Evolutionary conservation across 2,888 invertebrate species (phyloP).

Genomic region (Tetranychus truncatus): DNA sequence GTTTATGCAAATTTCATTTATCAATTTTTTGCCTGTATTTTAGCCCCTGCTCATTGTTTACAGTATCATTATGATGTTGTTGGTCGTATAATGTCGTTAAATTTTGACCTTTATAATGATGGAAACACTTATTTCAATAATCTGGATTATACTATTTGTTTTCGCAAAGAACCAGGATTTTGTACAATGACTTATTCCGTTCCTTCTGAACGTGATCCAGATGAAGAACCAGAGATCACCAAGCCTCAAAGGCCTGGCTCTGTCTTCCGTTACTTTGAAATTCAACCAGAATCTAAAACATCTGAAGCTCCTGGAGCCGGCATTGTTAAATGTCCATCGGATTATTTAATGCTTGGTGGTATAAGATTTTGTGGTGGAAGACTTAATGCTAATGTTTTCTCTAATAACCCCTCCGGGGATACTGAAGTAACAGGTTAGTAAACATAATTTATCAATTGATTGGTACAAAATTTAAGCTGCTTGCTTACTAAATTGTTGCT

Average conservation of each 20-base stretch:
- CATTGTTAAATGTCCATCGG: constrained; percentile 23
- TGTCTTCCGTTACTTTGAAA: constrained; percentile 17
- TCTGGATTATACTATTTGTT: constrained; percentile 69
- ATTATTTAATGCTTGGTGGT: constrained; percentile 24
- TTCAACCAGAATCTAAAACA: constrained; percentile 13
- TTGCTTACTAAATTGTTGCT: no score
- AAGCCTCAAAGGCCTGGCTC: background rate
- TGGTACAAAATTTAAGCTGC: background rate
- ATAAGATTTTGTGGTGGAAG: constrained; percentile 25
- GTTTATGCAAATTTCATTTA: background rate
- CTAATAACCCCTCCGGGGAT: constrained; percentile 21
- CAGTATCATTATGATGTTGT: constrained; percentile 61
- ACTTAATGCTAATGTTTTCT: constrained; percentile 22
- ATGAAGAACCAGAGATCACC: constrained; percentile 6
- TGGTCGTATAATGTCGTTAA: constrained; percentile 61
- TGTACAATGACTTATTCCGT: constrained; percentile 45
- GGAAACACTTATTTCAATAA: constrained; percentile 24
- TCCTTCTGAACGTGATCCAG: constrained; percentile 7
- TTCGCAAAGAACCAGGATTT: constrained; percentile 64
- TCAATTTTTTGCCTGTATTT: background rate
- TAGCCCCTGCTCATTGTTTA: constrained; percentile 38
- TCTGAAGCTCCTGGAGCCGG: constrained; percentile 22
- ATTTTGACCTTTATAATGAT: constrained; percentile 43
- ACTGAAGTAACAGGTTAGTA: constrained; percentile 24
- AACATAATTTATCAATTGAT: background rate